A percentile compares a stretch with the other conserved stretches of the same genome.
Conservation (phyloP, 2,113 vertebrate genomes). For the Nycticorax nycticorax region DNA sequence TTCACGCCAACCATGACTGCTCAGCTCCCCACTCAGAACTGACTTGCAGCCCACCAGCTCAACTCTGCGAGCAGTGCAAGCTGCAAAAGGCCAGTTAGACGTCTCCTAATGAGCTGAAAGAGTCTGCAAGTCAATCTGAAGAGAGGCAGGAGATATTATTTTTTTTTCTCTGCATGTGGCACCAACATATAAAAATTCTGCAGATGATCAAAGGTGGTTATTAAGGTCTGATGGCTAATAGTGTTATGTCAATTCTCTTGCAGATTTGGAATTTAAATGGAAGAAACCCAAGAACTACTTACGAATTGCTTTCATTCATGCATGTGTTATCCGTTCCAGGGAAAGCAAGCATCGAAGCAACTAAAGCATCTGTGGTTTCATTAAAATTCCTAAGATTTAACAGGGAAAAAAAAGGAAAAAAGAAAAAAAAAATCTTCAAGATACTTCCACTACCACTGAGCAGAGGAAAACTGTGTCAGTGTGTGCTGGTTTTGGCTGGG, state of each 20-base stretch:
- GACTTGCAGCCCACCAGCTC: background rate
- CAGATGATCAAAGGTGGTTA: background rate
- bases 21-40: background rate
- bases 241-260: background rate
- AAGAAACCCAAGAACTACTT: slow-evolving; percentile 40
- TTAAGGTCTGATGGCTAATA: background rate
- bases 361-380: slow-evolving; percentile 74
- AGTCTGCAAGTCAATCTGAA: background rate
- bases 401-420: background rate
- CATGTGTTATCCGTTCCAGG: slow-evolving; percentile 89
- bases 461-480: background rate
- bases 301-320: slow-evolving; percentile 75
- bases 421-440: background rate
- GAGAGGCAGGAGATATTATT: background rate
- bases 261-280: background rate
- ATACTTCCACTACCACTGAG: background rate
- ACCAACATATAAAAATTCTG: background rate
- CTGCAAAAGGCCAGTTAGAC: background rate
- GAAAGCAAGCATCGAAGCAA: slow-evolving; percentile 83
- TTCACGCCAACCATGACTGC: background rate
- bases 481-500: too few relatives aligned
- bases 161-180: background rate
- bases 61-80: background rate
- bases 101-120: background rate
- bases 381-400: slow-evolving; percentile 82